Conservation (phyloP, 2,888 invertebrate genomes). For the Hyposoter dolosus region DNA sequence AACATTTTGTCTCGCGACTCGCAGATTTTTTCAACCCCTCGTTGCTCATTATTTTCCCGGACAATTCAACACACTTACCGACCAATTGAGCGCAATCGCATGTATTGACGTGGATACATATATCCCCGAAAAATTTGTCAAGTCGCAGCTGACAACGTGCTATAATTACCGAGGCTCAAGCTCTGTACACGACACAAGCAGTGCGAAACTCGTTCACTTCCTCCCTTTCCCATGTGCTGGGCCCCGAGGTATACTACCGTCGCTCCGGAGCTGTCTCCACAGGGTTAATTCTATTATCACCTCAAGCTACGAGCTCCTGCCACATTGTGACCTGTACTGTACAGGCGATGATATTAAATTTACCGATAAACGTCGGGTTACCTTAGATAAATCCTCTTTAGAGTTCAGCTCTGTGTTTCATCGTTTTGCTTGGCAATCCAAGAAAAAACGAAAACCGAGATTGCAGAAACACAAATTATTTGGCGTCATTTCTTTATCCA, state of each 20-base stretch:
- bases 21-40: not conserved
- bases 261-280: constrained; percentile 49
- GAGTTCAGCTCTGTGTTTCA: constrained; percentile 5
- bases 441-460: not conserved
- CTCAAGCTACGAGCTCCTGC: constrained; percentile 49
- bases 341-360: constrained; percentile 64
- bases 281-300: constrained; percentile 66
- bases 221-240: not conserved
- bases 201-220: constrained; percentile 19
- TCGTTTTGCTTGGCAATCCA: not conserved
- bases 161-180: constrained; percentile 6
- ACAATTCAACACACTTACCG: not conserved
- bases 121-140: not conserved
- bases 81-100: not conserved
- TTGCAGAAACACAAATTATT: not conserved
- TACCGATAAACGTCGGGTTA: constrained; percentile 63
- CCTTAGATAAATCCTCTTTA: constrained; percentile 51
- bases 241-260: not conserved
- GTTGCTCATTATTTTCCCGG: not conserved
- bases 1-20: not conserved
- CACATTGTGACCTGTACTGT: constrained; percentile 53
- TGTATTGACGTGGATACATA: not conserved
- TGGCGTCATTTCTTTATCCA: no score
- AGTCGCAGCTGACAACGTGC: not conserved
- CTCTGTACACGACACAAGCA: constrained; percentile 4